These are phyloP conservation scores for Aptenodytes forsteri DNA, from an alignment of 2,113 vertebrate species.

Conservation along the genomic window DNA sequence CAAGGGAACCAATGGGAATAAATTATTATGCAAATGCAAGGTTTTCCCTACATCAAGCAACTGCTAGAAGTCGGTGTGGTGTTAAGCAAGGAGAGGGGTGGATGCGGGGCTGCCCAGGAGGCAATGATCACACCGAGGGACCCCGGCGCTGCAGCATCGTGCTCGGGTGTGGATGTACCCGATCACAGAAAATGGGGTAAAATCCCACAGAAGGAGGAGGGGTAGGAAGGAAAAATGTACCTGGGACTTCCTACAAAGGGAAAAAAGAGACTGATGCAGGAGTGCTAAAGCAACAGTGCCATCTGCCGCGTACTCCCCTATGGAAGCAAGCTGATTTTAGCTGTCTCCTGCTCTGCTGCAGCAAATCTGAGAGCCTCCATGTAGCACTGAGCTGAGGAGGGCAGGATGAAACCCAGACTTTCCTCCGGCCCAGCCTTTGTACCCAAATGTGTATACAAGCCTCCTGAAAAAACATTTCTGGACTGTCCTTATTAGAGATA, in stretches of 20 bases:
- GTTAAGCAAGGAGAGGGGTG: background rate
- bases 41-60: background rate
- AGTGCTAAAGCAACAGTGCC: slow-evolving; percentile 68
- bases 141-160: background rate
- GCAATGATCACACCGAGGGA: background rate
- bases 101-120: background rate
- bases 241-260: background rate
- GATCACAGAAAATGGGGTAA: slow-evolving; percentile 31
- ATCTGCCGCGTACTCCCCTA: slow-evolving; percentile 39
- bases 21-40: slow-evolving; percentile 9
- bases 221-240: background rate
- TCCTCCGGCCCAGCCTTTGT: fast-evolving
- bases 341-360: background rate
- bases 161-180: background rate
- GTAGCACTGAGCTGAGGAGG: background rate
- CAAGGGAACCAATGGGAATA: slow-evolving; percentile 17
- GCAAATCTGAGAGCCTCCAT: background rate
- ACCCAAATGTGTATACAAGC: too few relatives aligned
- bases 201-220: slow-evolving; percentile 3
- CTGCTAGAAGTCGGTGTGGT: background rate
- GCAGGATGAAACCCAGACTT: background rate
- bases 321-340: background rate
- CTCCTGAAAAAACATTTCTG: background rate
- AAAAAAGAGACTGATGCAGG: background rate
- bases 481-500: background rate